Percentiles rank a stretch among this genome's conserved stretches.
Evolutionary conservation across 2,888 invertebrate genomes (phyloP).

Genomic region (Heliconius cydno): DNA sequence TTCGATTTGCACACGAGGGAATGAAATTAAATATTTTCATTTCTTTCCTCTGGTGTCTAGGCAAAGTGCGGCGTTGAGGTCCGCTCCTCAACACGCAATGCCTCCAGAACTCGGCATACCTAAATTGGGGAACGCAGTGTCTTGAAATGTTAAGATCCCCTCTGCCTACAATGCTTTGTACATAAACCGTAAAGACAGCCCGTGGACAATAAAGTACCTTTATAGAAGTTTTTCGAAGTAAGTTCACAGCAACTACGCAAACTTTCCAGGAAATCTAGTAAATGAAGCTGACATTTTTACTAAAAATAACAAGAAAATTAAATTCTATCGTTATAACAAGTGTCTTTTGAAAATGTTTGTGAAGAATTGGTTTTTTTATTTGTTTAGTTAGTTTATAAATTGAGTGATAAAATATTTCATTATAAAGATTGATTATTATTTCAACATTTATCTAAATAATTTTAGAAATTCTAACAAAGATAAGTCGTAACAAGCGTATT

Average conservation of each 20-base stretch:
- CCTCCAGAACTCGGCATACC: no score
- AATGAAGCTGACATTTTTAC: constrained; percentile 9
- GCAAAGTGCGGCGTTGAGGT: no score
- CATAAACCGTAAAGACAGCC: neutral
- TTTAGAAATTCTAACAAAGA: no score
- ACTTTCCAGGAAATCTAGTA: neutral
- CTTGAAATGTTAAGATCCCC: no score
- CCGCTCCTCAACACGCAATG: no score
- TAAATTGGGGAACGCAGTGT: no score
- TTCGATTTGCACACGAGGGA: no score
- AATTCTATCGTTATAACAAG: neutral
- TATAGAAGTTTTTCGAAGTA: constrained; percentile 4
- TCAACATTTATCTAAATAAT: no score
- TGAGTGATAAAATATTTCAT: neutral
- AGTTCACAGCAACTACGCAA: neutral
- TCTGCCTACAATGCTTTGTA: no score
- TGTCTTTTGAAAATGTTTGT: neutral
- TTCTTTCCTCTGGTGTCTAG: no score
- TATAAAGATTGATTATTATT: neutral
- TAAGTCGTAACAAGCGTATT: no score
- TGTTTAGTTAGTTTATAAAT: neutral
- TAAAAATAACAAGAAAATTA: constrained; percentile 3
- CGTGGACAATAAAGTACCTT: neutral
- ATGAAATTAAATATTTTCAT: no score
- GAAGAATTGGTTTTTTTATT: neutral